Base-by-base conservation (phyloP, 2,113 vertebrate genomes). In the Sebastes fasciatus region DNA sequence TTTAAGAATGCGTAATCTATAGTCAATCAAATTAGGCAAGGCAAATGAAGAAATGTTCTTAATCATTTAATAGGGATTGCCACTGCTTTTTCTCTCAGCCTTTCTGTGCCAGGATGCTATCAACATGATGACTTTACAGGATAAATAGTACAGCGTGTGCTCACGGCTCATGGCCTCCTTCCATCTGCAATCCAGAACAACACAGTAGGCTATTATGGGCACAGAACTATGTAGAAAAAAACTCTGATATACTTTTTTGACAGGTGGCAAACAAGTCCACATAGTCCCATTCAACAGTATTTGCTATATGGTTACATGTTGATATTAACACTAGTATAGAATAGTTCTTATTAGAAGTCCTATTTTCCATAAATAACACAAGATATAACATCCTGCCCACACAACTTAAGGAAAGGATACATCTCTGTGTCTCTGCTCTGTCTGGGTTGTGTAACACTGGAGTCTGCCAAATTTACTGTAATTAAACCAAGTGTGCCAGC, bases 381-480 rank as follows among this genome's bases (percentile, higher is more conserved):
- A 23, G 8, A 74, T 42, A 63, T 45, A 75, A 5, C 40, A 52
- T 52, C 60, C 52, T 72, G 54, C 66, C 61, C 23, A 72, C 17
- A 51, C 40, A 60, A 57, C n/a, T 23, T 79, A 19, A 57, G 16
- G 26, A 26, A 45, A 40, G 19, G 21, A 45, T 54, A 52, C 54
- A 76, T 87, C 66, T 87, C 70, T 65, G 43, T 57, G 42, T 63
- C 40, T 68, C 51, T 34, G 58, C 17, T 21, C 3, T 6, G 8
- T 52, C 11, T 58, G 52, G 78, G 81, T 83, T 80, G 77, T 80
- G 51, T 67, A 62, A 74, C 63, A 68, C 19, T 34, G 57, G 61
- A 26, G 6, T 16, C 48, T 67, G 71, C 61, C 77, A 76, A 26
- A 71, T 82, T 3, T 13, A 46, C 58, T 78, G 49, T 46, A 23